A percentile compares a stretch with the other conserved stretches of the same genome.
phyloP scores from a whole-genome alignment of 2,888 invertebrate genomes.

The Agriopis aurantiaria region DNA sequence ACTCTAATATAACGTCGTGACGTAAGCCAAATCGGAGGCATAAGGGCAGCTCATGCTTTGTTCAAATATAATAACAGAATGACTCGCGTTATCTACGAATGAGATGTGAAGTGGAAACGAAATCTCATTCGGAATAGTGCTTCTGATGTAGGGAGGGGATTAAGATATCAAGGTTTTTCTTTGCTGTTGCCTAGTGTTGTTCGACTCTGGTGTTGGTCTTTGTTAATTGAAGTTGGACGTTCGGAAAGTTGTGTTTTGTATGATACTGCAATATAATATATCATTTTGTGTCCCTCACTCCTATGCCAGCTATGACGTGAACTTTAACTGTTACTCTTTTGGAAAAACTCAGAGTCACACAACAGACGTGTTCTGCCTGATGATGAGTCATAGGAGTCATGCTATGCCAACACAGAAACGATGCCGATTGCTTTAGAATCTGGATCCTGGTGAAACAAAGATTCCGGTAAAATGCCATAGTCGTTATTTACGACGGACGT shows the following conservation, averaged over 20 bases:
- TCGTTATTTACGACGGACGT: conserved; percentile 57
- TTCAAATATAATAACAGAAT: conserved; percentile 56
- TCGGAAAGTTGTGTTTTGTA: neutral
- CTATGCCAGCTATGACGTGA: too few species aligned
- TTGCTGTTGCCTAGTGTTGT: neutral
- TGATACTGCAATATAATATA: neutral
- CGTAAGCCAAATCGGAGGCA: conserved; percentile 75
- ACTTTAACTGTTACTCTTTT: too few species aligned
- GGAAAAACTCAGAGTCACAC: too few species aligned
- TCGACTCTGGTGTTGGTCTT: neutral
- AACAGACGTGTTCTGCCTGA: too few species aligned
- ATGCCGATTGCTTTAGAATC: neutral
- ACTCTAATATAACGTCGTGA: conserved; percentile 73
- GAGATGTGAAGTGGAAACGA: conserved; percentile 74
- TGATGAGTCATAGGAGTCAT: too few species aligned
- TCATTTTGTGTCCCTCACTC: too few species aligned
- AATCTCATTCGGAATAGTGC: conserved; percentile 78
- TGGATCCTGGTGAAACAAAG: conserved; percentile 42
- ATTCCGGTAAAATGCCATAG: conserved; percentile 51
- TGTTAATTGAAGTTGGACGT: neutral
- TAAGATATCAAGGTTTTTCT: conserved; percentile 37
- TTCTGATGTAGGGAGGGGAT: conserved; percentile 56
- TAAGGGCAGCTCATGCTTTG: conserved; percentile 71
- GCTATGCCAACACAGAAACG: too few species aligned
- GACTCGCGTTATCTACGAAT: conserved; percentile 76